These are phyloP conservation scores for Papilio elwesi DNA, from an alignment of 2,888 invertebrate species.

Conservation along the genomic window DNA sequence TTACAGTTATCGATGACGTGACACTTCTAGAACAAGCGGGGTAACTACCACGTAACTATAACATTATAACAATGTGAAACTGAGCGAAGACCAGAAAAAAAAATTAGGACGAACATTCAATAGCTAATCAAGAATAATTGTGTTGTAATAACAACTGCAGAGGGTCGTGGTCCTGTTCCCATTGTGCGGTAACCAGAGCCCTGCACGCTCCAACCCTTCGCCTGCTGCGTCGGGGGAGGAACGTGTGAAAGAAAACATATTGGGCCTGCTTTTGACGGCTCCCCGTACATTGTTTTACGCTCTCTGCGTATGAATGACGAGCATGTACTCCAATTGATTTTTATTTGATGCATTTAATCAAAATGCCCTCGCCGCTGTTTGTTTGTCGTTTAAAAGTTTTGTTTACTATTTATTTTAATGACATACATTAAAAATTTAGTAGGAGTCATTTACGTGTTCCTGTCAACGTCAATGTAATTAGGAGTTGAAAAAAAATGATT, in stretches of 20 bases:
- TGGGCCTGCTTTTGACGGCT: constrained; percentile 47
- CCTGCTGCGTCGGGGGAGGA: constrained; percentile 45
- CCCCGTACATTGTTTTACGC: constrained; percentile 44
- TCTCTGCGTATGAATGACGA: constrained; percentile 36
- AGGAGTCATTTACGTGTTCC: no score
- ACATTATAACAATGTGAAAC: constrained; percentile 29
- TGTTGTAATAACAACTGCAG: constrained; percentile 51
- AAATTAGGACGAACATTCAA: constrained; percentile 49
- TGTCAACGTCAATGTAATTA: neutral
- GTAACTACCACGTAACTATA: constrained; percentile 9
- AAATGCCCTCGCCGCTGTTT: constrained; percentile 3
- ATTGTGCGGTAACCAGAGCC: constrained; percentile 51
- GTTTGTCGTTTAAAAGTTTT: constrained; percentile 16
- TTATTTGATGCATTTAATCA: constrained; percentile 24
- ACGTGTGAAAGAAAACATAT: constrained; percentile 59
- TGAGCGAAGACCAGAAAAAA: constrained; percentile 33
- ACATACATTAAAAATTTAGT: neutral
- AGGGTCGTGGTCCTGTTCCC: constrained; percentile 42
- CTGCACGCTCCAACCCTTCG: constrained; percentile 48
- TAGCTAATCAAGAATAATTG: constrained; percentile 56
- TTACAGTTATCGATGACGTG: neutral
- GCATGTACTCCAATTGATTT: constrained; percentile 30
- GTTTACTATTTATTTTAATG: neutral
- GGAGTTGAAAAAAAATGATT: constrained; percentile 8
- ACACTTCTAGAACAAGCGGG: neutral